Evolutionary conservation across 2,113 vertebrate species (phyloP).

Genomic region (Lampris megalopsis): DNA sequence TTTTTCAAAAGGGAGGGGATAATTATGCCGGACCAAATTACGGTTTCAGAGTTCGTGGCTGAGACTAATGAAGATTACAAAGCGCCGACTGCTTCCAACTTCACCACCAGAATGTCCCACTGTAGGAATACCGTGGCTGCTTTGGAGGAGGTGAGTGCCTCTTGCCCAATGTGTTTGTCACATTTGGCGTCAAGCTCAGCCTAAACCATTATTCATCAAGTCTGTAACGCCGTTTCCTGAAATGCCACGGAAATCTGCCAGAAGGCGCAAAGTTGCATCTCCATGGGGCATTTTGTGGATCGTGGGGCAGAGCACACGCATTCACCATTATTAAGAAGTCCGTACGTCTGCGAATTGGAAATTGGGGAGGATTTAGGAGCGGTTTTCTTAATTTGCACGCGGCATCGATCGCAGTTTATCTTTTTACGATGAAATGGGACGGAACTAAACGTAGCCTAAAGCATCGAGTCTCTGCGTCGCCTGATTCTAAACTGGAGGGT

Average conservation of each 20-base stretch:
- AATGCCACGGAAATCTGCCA: neutral
- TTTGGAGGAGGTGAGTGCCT: slow-evolving; percentile 92
- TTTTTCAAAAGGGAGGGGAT: slow-evolving; percentile 48
- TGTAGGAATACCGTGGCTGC: slow-evolving; percentile 95
- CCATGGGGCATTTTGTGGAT: too few relatives aligned
- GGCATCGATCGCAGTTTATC: too few relatives aligned
- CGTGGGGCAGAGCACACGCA: too few relatives aligned
- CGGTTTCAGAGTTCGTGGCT: slow-evolving; percentile 96
- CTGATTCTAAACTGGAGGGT: too few relatives aligned
- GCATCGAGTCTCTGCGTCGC: too few relatives aligned
- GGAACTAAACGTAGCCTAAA: too few relatives aligned
- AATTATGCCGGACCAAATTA: slow-evolving; percentile 96
- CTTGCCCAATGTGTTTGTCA: neutral
- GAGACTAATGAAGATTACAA: slow-evolving; percentile 99
- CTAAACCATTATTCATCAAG: neutral
- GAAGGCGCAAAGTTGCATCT: neutral
- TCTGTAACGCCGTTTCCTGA: neutral
- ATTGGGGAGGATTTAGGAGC: too few relatives aligned
- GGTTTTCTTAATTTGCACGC: too few relatives aligned
- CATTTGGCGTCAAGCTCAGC: neutral
- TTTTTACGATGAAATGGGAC: too few relatives aligned
- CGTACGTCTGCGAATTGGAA: too few relatives aligned
- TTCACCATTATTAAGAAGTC: too few relatives aligned
- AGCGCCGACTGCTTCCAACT: slow-evolving; percentile 96
- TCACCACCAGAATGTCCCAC: slow-evolving; percentile 97